These are phyloP conservation scores for Equus quagga DNA, from an alignment of 2,113 vertebrate species.

Conservation along the genomic window DNA sequence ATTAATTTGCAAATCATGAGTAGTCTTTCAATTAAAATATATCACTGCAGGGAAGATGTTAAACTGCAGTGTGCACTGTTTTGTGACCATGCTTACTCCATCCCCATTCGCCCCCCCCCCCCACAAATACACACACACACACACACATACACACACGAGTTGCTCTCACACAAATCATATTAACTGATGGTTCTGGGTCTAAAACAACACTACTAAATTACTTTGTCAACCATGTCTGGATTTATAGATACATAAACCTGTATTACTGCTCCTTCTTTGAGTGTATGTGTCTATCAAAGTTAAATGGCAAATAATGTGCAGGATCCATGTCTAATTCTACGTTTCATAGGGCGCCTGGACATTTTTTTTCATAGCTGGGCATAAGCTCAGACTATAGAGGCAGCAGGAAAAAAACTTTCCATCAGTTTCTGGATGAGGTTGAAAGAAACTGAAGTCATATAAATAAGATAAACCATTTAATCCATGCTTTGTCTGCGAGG, in stretches of 20 bases:
- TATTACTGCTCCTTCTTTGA: background rate
- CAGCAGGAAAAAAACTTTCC: background rate
- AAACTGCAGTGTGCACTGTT: background rate
- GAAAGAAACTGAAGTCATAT: slow-evolving; percentile 67
- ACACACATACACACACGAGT: rapidly evolving
- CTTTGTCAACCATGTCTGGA: background rate
- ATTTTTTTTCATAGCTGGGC: background rate
- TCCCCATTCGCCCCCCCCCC: background rate
- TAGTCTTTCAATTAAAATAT: background rate
- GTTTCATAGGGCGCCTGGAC: background rate
- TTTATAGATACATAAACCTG: slow-evolving; percentile 43
- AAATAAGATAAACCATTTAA: slow-evolving; percentile 60
- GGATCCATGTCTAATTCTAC: slow-evolving; percentile 11
- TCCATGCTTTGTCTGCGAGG: slow-evolving; percentile 34
- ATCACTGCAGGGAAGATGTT: background rate
- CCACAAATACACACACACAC: background rate
- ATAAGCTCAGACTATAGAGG: background rate
- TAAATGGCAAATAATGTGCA: background rate
- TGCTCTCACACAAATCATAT: background rate
- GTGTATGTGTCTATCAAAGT: background rate
- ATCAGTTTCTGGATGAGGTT: slow-evolving; percentile 10
- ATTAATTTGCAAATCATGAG: background rate
- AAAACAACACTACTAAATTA: background rate
- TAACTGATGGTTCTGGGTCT: background rate
- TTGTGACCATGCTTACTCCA: background rate